These are phyloP conservation scores for Noturus placidus DNA, from an alignment of 2,113 vertebrate genomes.

Conservation along the genomic window DNA sequence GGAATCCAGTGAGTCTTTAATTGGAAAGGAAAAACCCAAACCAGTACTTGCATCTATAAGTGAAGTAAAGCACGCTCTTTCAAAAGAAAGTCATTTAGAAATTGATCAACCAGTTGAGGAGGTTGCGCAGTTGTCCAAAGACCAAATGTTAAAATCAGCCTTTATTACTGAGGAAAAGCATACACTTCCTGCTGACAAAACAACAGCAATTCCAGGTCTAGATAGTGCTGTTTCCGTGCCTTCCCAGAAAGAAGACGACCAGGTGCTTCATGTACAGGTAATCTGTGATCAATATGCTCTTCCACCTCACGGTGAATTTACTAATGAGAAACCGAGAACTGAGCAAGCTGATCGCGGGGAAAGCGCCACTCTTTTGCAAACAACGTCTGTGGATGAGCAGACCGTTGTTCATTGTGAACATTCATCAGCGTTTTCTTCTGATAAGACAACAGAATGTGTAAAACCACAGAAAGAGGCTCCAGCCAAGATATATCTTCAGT, in stretches of 20 bases:
- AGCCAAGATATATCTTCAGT: constrained; percentile 67
- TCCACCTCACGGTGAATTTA: constrained; percentile 66
- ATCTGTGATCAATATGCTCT: constrained; percentile 65
- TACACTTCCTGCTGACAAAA: constrained; percentile 62
- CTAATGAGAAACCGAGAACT: constrained; percentile 51
- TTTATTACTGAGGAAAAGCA: constrained; percentile 69
- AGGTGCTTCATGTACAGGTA: constrained; percentile 66
- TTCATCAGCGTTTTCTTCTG: constrained; percentile 54
- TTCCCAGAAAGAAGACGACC: constrained; percentile 59
- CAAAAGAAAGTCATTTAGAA: constrained; percentile 61
- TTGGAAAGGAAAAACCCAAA: constrained; percentile 51
- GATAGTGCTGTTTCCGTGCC: constrained; percentile 53
- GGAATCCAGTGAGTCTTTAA: constrained; percentile 36
- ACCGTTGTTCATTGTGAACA: constrained; percentile 61
- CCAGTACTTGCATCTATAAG: constrained; percentile 57
- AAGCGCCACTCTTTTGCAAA: constrained; percentile 62
- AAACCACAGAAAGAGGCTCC: constrained; percentile 63
- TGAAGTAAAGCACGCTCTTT: constrained; percentile 52
- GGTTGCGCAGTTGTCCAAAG: constrained; percentile 55
- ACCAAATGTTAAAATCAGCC: constrained; percentile 60
- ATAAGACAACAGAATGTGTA: constrained; percentile 36
- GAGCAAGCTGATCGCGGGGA: constrained; percentile 57
- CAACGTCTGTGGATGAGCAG: constrained; percentile 66
- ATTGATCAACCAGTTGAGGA: constrained; percentile 51
- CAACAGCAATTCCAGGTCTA: constrained; percentile 50